These are phyloP conservation scores for Pseudococcus viburni DNA, from an alignment of 2,888 invertebrate species.

Conservation along the genomic window DNA sequence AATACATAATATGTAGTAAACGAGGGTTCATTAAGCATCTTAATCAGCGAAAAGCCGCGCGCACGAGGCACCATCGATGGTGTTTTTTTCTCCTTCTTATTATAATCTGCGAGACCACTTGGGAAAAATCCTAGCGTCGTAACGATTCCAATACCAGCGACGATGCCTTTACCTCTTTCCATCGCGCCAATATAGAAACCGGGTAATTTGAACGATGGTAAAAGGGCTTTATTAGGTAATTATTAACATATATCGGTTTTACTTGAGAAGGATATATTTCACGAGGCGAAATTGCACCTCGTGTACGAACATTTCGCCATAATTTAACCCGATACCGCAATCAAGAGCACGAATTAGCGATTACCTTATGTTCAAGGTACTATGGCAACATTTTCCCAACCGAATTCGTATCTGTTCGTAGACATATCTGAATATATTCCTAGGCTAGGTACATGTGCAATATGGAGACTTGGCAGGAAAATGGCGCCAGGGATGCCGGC, in stretches of 20 bases:
- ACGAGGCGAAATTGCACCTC: not conserved
- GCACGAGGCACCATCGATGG: conserved; percentile 1
- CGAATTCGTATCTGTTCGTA: not conserved
- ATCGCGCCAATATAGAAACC: not conserved
- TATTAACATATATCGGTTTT: conserved; percentile 41
- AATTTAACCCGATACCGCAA: conserved; percentile 21
- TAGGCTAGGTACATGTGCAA: not conserved
- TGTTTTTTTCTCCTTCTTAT: not conserved
- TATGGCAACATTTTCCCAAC: not conserved
- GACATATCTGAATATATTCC: too few relatives aligned
- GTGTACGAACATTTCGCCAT: conserved; percentile 12
- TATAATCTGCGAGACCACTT: conserved; percentile 31
- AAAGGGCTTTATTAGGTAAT: conserved; percentile 29
- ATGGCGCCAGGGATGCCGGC: not conserved
- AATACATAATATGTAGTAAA: conserved; percentile 36
- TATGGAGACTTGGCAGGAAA: not conserved
- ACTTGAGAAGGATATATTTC: conserved; percentile 23
- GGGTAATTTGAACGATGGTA: conserved; percentile 22
- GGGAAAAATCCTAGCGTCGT: conserved; percentile 27
- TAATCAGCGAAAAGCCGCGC: conserved; percentile 46
- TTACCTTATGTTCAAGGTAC: not conserved
- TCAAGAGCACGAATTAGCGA: conserved; percentile 34
- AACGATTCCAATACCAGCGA: not conserved
- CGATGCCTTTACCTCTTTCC: not conserved
- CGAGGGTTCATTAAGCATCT: conserved; percentile 49